phyloP scores from a whole-genome alignment of 2,113 vertebrate genomes.

The Chloroceryle aenea region DNA sequence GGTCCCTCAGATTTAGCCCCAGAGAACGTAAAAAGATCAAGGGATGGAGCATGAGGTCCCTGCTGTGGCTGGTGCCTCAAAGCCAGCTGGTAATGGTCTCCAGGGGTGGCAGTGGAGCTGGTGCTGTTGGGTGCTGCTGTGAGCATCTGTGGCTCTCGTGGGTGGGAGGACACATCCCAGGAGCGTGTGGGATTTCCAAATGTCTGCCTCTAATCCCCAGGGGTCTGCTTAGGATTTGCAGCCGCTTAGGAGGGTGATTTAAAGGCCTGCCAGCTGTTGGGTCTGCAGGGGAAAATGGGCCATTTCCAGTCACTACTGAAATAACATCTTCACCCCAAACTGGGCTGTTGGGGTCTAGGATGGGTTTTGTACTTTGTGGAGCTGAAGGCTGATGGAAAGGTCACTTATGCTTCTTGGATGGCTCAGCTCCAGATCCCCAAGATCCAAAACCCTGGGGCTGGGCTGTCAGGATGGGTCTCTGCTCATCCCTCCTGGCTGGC shows the following conservation, averaged over 20 bases:
- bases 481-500: not conserved
- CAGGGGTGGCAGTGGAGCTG: not conserved
- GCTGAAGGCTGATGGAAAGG: not conserved
- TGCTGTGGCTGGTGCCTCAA: not conserved
- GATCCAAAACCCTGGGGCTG: not conserved
- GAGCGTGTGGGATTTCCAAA: not conserved
- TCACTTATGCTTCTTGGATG: not conserved
- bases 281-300: not conserved
- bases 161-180: rapidly evolving
- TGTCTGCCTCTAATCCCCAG: not conserved
- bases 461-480: rapidly evolving
- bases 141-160: not conserved
- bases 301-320: not conserved
- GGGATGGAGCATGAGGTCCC: not conserved
- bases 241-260: not conserved
- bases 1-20: not conserved
- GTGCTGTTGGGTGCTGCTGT: not conserved
- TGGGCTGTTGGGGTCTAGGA: not conserved
- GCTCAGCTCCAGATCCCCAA: no score
- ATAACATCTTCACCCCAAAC: not conserved
- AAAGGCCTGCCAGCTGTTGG: not conserved
- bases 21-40: not conserved
- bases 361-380: not conserved
- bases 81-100: not conserved
- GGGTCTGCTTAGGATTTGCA: not conserved